These are phyloP conservation scores for Poliocrania exsul DNA, from an alignment of 2,797 vertebrate species.

Conservation along the genomic window DNA sequence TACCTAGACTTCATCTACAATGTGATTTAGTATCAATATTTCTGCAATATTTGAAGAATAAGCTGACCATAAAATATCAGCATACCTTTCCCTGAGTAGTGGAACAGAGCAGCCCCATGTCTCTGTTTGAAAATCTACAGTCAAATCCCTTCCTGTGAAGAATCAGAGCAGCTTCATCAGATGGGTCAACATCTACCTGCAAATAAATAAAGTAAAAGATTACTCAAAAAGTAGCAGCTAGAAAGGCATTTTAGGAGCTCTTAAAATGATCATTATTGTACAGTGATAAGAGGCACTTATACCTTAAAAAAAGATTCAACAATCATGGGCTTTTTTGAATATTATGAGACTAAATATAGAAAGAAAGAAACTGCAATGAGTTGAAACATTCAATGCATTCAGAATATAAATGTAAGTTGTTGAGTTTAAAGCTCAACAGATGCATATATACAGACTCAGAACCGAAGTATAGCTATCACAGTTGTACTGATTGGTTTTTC, in stretches of 20 bases:
- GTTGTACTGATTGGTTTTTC: background rate
- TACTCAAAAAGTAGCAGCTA: background rate
- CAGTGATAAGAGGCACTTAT: background rate
- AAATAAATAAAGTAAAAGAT: background rate
- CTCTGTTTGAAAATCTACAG: conserved; percentile 81
- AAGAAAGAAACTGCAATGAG: background rate
- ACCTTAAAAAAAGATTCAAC: background rate
- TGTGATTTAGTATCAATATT: background rate
- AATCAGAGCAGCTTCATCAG: conserved; percentile 88
- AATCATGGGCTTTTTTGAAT: background rate
- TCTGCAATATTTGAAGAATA: background rate
- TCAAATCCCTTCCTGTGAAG: conserved; percentile 93
- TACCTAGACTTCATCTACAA: background rate
- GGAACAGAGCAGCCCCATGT: conserved; percentile 77
- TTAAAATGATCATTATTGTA: background rate
- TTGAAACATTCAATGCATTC: background rate
- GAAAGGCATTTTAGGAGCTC: background rate
- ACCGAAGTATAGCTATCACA: background rate
- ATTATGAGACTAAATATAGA: background rate
- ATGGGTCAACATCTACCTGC: conserved; percentile 81
- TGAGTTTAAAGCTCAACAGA: background rate
- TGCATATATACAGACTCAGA: background rate
- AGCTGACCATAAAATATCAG: background rate
- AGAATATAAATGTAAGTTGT: background rate
- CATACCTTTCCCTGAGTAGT: conserved; percentile 87